A percentile compares a stretch with the other conserved stretches of the same genome.
Evolutionary conservation across 2,113 vertebrate genomes (phyloP).

Genomic region (Edolisoma coerulescens): DNA sequence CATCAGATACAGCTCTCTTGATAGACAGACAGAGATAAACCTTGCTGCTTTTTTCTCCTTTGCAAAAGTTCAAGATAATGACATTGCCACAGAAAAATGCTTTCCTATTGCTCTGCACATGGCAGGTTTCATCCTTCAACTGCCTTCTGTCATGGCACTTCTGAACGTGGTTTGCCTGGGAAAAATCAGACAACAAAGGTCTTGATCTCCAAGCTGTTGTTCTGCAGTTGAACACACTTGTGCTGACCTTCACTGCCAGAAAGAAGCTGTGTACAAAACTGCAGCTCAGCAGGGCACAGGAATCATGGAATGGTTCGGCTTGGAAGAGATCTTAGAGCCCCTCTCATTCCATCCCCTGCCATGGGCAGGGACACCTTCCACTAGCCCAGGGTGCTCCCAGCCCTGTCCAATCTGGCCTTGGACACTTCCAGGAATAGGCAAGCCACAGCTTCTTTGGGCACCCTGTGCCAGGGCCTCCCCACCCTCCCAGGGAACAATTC

Average conservation of each 20-base stretch:
- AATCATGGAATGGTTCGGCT: background rate
- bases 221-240: background rate
- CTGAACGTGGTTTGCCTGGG: background rate
- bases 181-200: slow-evolving; percentile 47
- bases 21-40: slow-evolving; percentile 62
- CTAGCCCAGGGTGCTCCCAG: accelerated
- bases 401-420: accelerated
- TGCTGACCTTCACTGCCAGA: background rate
- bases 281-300: background rate
- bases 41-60: background rate
- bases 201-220: background rate
- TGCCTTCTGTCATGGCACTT: slow-evolving; percentile 36
- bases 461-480: background rate
- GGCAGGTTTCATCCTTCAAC: slow-evolving; percentile 33
- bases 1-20: slow-evolving; percentile 53
- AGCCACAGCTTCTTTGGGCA: background rate
- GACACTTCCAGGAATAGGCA: background rate
- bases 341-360: background rate
- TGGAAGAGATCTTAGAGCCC: background rate
- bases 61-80: slow-evolving; percentile 62
- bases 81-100: slow-evolving; percentile 55
- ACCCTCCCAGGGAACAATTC: accelerated
- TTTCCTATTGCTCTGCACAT: slow-evolving; percentile 29
- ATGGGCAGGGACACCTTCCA: background rate
- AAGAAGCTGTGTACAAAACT: background rate